Base-by-base conservation (phyloP, 2,888 invertebrate genomes). In the Coecobrya sp. region DNA sequence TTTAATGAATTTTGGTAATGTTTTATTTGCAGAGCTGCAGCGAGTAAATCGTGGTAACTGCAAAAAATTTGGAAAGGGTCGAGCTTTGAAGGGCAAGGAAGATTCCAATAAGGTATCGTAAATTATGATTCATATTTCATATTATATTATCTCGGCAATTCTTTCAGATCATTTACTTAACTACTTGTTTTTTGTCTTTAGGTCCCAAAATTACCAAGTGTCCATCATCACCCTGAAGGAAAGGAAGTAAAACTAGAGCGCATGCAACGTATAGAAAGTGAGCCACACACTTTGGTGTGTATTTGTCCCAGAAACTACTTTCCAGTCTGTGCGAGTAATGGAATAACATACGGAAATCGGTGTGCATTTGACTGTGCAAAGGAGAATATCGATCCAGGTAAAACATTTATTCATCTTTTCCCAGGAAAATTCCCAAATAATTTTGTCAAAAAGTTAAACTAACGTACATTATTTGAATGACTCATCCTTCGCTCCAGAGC, bases 341-440 rank as follows among this genome's bases (percentile, higher is more conserved):
- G 90, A 7, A 42, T 86, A 0, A 90, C 90, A 0, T 90, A 90
- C n/a, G 90, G 90, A n/a, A 90, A 90, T n/a, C 25, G 5, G 25
- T 90, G 90, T 79, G 62, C 36, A 0, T 90, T 85, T 52, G 36
- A 85, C 13, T 90, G 90, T 30, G 90, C 84, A 0, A 16, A 62
- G 27, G 16, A 49, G 0, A 45, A 81, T 36, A 25, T 65, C 11
- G 27, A 81, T 42, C 45, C 65, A 52, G 55, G 86, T 86, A 62
- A 36, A 16, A n/a, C n/a, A n/a, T n/a, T n/a, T n/a, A n/a, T n/a
- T n/a, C n/a, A n/a, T n/a, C 52, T 4, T 25, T 79, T 0, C 16
- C 25, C 22, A 27, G 65, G 13, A 65, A 27, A 13, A 25, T 82
- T 16, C 59, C n/a, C n/a, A n/a, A n/a, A n/a, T n/a, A n/a, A n/a